Conservation (phyloP, 2,113 vertebrate genomes). For the Triplophysa rosa region DNA sequence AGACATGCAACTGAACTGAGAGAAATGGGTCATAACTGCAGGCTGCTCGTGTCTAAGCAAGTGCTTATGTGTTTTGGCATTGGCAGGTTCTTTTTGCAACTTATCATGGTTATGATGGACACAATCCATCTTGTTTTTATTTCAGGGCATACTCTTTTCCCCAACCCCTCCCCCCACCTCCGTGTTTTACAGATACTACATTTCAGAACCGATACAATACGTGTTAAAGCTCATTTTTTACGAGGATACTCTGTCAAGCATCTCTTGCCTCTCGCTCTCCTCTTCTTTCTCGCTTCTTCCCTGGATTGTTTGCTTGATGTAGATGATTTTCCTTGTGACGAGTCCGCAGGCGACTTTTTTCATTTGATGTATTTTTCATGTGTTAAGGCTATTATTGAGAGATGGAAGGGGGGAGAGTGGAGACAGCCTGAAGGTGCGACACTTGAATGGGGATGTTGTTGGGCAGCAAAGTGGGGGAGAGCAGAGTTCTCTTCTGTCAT, state of each 20-base stretch:
- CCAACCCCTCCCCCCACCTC: no score
- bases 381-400: conserved; percentile 72
- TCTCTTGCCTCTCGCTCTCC: conserved; percentile 33
- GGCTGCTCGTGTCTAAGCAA: conserved; percentile 59
- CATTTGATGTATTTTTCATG: conserved; percentile 83
- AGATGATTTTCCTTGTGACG: conserved; percentile 70
- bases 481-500: conserved; percentile 58
- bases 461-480: conserved; percentile 55
- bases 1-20: conserved; percentile 67
- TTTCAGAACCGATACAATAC: neutral
- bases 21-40: conserved; percentile 70
- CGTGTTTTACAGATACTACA: neutral
- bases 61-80: conserved; percentile 53
- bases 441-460: conserved; percentile 77
- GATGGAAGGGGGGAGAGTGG: conserved; percentile 38
- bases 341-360: conserved; percentile 61
- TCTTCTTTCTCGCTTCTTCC: conserved; percentile 29
- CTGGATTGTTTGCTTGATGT: conserved; percentile 54
- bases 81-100: conserved; percentile 55
- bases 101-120: neutral
- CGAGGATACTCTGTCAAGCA: neutral
- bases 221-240: neutral
- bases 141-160: neutral
- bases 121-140: neutral
- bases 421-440: conserved; percentile 70